A percentile compares a stretch with the other conserved stretches of the same genome.
These are phyloP conservation scores for Xylota sylvarum DNA, from an alignment of 2,888 invertebrate species.

Conservation along the genomic window DNA sequence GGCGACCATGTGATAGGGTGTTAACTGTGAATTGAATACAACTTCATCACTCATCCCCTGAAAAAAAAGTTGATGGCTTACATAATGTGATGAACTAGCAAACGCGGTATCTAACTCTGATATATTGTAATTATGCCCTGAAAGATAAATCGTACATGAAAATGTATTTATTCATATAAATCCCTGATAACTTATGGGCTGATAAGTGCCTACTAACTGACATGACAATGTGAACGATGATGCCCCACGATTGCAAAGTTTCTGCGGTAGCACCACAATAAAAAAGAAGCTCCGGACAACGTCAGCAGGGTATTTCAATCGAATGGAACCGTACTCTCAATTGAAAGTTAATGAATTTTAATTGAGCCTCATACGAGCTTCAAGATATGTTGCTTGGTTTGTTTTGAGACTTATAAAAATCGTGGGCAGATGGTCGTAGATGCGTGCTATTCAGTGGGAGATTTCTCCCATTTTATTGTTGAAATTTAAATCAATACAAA, in stretches of 20 bases:
- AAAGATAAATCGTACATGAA: constrained; percentile 29
- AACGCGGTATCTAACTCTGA: constrained; percentile 26
- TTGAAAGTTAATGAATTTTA: constrained; percentile 70
- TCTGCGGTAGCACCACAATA: not conserved
- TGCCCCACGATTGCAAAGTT: constrained; percentile 23
- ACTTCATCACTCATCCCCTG: not conserved
- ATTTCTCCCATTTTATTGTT: constrained; percentile 3
- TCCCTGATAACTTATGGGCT: constrained; percentile 37
- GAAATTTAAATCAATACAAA: not conserved
- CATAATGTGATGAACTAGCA: constrained; percentile 37
- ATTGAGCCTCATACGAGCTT: constrained; percentile 31
- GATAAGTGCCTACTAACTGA: constrained; percentile 26
- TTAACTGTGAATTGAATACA: constrained; percentile 6
- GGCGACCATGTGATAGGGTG: constrained; percentile 34
- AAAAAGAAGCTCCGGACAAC: not conserved
- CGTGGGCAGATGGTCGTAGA: not conserved
- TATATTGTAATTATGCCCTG: not conserved
- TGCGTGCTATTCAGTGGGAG: constrained; percentile 2
- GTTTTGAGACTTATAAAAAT: not conserved
- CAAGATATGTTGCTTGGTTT: not conserved
- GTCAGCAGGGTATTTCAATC: constrained; percentile 26
- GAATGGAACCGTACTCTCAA: constrained; percentile 37
- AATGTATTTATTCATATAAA: constrained; percentile 24
- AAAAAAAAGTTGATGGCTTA: constrained; percentile 17
- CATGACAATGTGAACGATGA: not conserved